Conservation (phyloP, 1,140 invertebrate species). For the Eueides isabella region DNA sequence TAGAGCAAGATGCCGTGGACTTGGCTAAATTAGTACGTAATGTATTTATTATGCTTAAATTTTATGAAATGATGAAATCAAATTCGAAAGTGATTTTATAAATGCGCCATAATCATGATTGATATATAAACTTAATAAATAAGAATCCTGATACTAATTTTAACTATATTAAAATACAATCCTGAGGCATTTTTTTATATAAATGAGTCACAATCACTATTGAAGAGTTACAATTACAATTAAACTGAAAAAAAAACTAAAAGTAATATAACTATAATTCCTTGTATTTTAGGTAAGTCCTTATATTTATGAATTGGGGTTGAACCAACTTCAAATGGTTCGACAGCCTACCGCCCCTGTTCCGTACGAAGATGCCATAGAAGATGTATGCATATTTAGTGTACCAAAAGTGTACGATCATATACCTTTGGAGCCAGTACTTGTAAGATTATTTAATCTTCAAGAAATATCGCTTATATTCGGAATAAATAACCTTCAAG, state of each 20-base stretch:
- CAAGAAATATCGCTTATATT: slow-evolving; percentile 74
- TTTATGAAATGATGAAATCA: too few species aligned
- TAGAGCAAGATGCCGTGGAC: slow-evolving; percentile 67
- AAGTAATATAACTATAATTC: too few species aligned
- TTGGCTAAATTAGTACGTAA: slow-evolving; percentile 63
- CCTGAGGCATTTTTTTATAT: too few species aligned
- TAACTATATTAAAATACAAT: too few species aligned
- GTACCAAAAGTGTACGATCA: slow-evolving; percentile 72
- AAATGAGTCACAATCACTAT: too few species aligned
- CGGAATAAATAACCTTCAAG: slow-evolving; percentile 63
- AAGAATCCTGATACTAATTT: too few species aligned
- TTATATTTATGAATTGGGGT: slow-evolving; percentile 64
- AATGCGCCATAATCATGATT: too few species aligned
- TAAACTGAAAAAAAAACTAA: too few species aligned
- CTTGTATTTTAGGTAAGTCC: slow-evolving; percentile 65
- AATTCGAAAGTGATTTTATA: too few species aligned
- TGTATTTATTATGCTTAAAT: neutral
- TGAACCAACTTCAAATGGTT: slow-evolving; percentile 70
- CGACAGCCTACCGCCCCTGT: slow-evolving; percentile 60
- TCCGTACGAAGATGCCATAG: slow-evolving; percentile 51
- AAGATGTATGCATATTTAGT: slow-evolving; percentile 65
- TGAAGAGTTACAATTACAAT: too few species aligned
- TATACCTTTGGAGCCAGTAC: slow-evolving; percentile 67
- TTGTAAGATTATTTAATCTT: slow-evolving; percentile 66
- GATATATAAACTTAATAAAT: too few species aligned